Base-by-base conservation (phyloP, 2,888 invertebrate species). In the Campoletis raptor region DNA sequence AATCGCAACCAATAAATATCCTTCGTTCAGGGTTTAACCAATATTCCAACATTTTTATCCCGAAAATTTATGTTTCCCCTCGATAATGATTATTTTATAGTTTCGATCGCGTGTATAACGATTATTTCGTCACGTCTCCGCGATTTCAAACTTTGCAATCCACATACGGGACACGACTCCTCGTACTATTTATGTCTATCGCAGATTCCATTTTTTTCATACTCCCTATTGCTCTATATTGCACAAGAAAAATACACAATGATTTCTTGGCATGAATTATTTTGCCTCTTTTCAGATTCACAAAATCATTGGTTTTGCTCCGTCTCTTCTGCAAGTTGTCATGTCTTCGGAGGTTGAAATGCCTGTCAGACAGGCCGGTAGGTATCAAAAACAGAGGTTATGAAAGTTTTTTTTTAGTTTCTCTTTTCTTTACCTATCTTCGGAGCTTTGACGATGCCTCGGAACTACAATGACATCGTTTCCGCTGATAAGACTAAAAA, bases 241-340 rank as follows among this genome's bases (percentile, higher is more conserved):
- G n/a, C 37, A n/a, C 37, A 3, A 40, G 10, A 40, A 10, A 40
- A 40, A 9, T 67, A 4, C 37, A n/a, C 5, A 37, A 67, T 37
- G 6, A 61, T 37, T 54, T 73, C 12, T 36, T n/a, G 12, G 54
- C 21, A 73, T 21, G 54, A 45, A 72, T 81, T 73, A 57, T 82
- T 81, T 72, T 61, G 42, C 73, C 57, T 36, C 57, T 36, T 90
- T 92, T 84, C 94, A 98, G 98, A 97, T 98, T 90, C 97, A 98
- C 94, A 98, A 98, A 96, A 99, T 99, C 88, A 98, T 99, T 94
- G 99, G 99, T 37, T 99, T 99, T 95, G 97, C 98, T 77, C 99
- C 99, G 76, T 96, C 97, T 72, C 95, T 99, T 85, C 95, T 99
- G 77, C 98, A 99, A 96, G 97, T 99, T 87, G 97, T 99, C 81